Base-by-base conservation (phyloP, 2,797 vertebrate species). In the Eulemur albifrons region DNA sequence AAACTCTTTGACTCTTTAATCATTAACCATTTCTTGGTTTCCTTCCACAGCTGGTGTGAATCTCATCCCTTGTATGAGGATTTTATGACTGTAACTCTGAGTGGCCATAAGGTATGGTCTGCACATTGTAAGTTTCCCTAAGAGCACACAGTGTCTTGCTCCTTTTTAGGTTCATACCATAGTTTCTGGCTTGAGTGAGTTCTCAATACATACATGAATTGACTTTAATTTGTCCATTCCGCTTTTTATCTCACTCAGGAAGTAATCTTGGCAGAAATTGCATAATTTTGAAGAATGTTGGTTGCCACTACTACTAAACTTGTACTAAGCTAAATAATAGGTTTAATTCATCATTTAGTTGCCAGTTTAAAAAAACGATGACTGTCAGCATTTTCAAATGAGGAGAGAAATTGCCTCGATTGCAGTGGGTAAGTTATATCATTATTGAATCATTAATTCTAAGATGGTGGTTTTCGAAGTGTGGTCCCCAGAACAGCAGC, bases 111-210 rank as follows among this genome's bases (percentile, higher is more conserved):
- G 5, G 14, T 12, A 6, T 4, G 12, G 7, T 59, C 6, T 20
- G 11, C 11, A 38, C 3, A 4, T 1, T 72, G 4, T 8, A 35
- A 18, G 17, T 43, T 52, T 61, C 45, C 83, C n/a, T 63, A 25
- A 43, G 35, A 70, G 10, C 0, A 14, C 21, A 40, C 20, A 25
- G 35, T 0, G 0, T 5, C 54, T 87, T 50, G 3, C 5, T n/a
- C 40, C 13, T 23, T 40, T 70, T n/a, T 5, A 12, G 35, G 13
- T 69, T 61, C 12, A 35, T 4, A 14, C 9, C 17, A 35, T 13
- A 59, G 38, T 57, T 5, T 20, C 27, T n/a, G 23, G 30, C n/a
- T 84, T 52, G 30, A 40, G 38, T 32, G 65, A 20, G 8, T 67
- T 35, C 48, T 67, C 32, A 63, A 25, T 6, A 43, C 79, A 59